Percentiles rank a stretch among this genome's conserved stretches.
Conservation (phyloP, 2,113 vertebrate genomes). For the Hipposideros armiger region DNA sequence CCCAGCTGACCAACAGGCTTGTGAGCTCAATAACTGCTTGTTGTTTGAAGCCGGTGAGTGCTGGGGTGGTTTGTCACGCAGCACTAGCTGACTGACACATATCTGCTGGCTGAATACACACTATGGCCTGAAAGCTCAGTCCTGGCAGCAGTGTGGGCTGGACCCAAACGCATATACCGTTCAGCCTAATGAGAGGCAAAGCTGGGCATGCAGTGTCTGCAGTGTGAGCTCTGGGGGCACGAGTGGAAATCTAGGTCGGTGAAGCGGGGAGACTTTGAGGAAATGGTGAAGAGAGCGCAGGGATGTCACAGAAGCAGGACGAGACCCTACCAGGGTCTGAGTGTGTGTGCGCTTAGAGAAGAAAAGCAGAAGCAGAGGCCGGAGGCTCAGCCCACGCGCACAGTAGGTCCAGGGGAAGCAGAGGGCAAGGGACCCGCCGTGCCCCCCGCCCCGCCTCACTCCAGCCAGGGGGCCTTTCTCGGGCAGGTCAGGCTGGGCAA, state of each 20-base stretch:
- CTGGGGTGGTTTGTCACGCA: neutral
- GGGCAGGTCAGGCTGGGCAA: fast-evolving
- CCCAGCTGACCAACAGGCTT: neutral
- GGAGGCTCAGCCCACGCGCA: fast-evolving
- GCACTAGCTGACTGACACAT: neutral
- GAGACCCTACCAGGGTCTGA: no score
- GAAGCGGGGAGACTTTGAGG: neutral
- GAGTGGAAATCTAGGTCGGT: no score
- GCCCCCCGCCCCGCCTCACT: fast-evolving
- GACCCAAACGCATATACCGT: neutral
- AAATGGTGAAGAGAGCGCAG: neutral
- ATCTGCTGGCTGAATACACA: fast-evolving
- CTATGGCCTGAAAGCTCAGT: neutral
- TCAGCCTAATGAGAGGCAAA: neutral
- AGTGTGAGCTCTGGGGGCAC: neutral
- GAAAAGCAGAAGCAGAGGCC: neutral
- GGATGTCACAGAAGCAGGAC: neutral
- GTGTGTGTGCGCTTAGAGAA: fast-evolving
- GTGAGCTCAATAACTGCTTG: neutral
- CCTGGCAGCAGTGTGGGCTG: fast-evolving
- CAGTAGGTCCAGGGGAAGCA: neutral
- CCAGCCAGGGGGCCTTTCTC: neutral
- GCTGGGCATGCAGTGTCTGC: neutral
- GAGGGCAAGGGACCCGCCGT: fast-evolving
- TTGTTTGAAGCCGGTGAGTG: neutral